Percentiles rank a stretch among this genome's conserved stretches.
phyloP scores from a whole-genome alignment of 2,797 vertebrate species.

The Okamejei kenojei region DNA sequence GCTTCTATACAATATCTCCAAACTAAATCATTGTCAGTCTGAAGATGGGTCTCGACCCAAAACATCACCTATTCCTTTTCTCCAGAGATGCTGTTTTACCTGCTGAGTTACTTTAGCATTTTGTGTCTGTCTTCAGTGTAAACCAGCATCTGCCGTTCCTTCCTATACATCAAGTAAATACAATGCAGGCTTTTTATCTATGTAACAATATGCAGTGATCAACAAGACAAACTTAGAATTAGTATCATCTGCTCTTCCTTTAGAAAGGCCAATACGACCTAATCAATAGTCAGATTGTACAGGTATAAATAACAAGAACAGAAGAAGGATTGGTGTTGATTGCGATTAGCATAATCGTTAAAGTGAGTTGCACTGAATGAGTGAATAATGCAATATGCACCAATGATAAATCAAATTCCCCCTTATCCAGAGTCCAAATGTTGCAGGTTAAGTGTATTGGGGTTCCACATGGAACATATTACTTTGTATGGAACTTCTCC shows the following conservation, averaged over 20 bases:
- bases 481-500: background rate
- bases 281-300: background rate
- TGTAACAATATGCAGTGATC: background rate
- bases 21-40: too few species aligned
- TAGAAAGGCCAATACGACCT: background rate
- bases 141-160: too few species aligned
- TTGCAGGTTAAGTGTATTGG: background rate
- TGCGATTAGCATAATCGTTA: background rate
- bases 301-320: too few species aligned
- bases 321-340: too few species aligned
- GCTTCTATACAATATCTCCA: too few species aligned
- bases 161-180: background rate
- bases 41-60: too few species aligned
- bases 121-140: too few species aligned
- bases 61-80: too few species aligned
- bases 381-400: background rate
- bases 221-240: too few species aligned
- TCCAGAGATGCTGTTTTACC: too few species aligned
- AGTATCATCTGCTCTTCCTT: too few species aligned
- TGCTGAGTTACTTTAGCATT: too few species aligned
- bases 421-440: background rate
- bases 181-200: background rate
- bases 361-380: background rate
- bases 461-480: background rate
- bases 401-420: background rate